Percentiles rank a stretch among this genome's conserved stretches.
Evolutionary conservation across 1,140 invertebrate species (phyloP).

Genomic region (Drosophila malerkotliana): DNA sequence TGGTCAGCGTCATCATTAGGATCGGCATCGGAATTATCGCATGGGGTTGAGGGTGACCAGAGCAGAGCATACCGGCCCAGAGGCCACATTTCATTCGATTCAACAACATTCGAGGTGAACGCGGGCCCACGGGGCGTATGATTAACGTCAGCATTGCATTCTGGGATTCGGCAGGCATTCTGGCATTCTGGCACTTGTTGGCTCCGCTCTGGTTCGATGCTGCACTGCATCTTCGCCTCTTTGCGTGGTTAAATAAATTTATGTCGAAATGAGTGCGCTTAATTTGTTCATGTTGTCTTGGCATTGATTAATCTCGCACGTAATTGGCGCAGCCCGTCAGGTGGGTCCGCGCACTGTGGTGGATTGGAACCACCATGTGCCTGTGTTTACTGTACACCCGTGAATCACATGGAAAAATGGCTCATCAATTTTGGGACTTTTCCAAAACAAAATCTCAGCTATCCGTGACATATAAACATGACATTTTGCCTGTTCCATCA

Average conservation of each 20-base stretch:
- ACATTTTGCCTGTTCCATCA: neutral
- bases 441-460: neutral
- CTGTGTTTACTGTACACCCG: slow-evolving; percentile 14
- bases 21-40: slow-evolving; percentile 10
- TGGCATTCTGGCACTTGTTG: slow-evolving; percentile 71
- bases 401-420: neutral
- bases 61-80: neutral
- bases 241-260: slow-evolving; percentile 69
- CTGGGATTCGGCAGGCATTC: slow-evolving; percentile 26
- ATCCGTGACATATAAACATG: slow-evolving; percentile 1
- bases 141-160: slow-evolving; percentile 63
- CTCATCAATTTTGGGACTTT: neutral
- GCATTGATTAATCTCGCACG: slow-evolving; percentile 78
- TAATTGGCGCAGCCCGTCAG: slow-evolving; percentile 60
- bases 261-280: slow-evolving; percentile 70
- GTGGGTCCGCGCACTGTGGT: slow-evolving; percentile 10
- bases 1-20: slow-evolving; percentile 26
- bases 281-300: slow-evolving; percentile 76
- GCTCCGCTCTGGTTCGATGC: slow-evolving; percentile 35
- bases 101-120: neutral
- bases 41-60: slow-evolving; percentile 37
- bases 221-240: slow-evolving; percentile 21
- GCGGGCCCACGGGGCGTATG: slow-evolving; percentile 69
- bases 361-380: neutral
- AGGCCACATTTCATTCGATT: neutral